phyloP scores from a whole-genome alignment of 2,888 invertebrate species.

The Erebia epiphron region DNA sequence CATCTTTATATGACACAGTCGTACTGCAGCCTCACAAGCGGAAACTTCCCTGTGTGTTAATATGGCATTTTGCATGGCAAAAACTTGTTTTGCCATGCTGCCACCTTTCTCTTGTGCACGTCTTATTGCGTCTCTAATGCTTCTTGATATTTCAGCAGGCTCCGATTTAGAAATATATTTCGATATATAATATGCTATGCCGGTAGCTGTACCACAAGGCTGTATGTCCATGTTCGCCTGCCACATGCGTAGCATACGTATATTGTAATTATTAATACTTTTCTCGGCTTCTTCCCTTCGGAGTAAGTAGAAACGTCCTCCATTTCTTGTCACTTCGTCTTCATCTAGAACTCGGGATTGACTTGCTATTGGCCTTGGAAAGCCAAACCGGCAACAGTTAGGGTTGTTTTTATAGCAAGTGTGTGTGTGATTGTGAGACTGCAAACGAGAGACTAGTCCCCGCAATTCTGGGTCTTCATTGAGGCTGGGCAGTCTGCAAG shows the following conservation, averaged over 20 bases:
- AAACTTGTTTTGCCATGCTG: no score
- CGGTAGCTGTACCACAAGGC: conserved; percentile 50
- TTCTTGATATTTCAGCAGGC: no score
- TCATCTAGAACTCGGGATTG: conserved; percentile 40
- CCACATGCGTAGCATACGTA: conserved; percentile 45
- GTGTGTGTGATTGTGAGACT: not conserved
- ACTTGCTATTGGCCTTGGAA: not conserved
- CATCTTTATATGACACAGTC: no score
- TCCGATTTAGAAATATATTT: no score
- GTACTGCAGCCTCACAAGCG: no score
- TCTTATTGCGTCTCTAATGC: no score
- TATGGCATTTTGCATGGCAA: no score
- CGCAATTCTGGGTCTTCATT: no score
- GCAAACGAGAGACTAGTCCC: not conserved
- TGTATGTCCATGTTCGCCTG: conserved; percentile 54
- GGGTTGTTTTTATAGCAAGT: not conserved
- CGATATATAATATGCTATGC: conserved; percentile 51
- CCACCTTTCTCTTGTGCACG: no score
- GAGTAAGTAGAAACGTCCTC: conserved; percentile 48
- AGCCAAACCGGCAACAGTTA: not conserved
- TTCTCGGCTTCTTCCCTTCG: conserved; percentile 40
- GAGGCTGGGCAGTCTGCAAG: no score
- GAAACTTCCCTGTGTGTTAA: no score
- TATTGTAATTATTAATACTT: conserved; percentile 50
- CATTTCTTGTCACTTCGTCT: conserved; percentile 48